phyloP scores from a whole-genome alignment of 2,113 vertebrate species.

The Mesocricetus auratus region DNA sequence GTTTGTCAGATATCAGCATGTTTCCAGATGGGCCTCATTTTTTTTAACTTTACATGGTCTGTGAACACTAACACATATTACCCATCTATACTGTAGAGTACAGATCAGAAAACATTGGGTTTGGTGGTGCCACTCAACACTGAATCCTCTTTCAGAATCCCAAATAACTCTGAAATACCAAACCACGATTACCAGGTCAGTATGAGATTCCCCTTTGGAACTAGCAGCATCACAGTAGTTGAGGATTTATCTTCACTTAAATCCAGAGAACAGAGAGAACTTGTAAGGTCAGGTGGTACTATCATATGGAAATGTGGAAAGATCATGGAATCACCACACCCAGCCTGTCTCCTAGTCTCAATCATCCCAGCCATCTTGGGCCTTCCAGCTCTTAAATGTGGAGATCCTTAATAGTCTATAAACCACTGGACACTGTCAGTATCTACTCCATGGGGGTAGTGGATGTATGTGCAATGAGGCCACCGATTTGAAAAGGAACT shows the following conservation, averaged over 20 bases:
- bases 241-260: not conserved
- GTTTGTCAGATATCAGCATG: not conserved
- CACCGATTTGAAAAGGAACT: not conserved
- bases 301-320: not conserved
- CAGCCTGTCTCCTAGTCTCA: slow-evolving; percentile 3
- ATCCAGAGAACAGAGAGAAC: not conserved
- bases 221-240: not conserved
- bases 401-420: not conserved
- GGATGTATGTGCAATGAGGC: not conserved
- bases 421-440: not conserved
- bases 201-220: not conserved
- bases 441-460: not conserved
- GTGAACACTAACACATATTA: not conserved
- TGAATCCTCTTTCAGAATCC: slow-evolving; percentile 32
- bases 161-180: not conserved
- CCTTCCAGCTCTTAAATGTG: not conserved
- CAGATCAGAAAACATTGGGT: slow-evolving; percentile 11
- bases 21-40: not conserved
- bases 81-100: not conserved
- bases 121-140: not conserved
- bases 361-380: not conserved
- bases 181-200: not conserved
- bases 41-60: not conserved
- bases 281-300: not conserved
- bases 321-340: not conserved